These are phyloP conservation scores for Ivindomyrus marchei DNA, from an alignment of 2,113 vertebrate species.

Conservation along the genomic window DNA sequence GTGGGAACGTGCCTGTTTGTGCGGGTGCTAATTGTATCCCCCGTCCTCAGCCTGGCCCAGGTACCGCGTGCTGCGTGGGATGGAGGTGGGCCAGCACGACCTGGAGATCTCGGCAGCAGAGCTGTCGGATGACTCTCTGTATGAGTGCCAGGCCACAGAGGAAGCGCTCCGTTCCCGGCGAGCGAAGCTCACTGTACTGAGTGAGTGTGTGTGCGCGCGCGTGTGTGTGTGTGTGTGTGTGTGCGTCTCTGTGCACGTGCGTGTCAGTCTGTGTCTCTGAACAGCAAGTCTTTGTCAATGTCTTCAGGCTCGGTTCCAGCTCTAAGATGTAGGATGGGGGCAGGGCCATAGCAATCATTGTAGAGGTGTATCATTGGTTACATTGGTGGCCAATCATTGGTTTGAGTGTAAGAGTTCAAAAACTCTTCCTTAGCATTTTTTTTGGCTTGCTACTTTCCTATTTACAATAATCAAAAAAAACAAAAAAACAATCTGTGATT, in stretches of 20 bases:
- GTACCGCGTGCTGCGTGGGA: conserved; percentile 76
- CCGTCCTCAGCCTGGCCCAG: conserved; percentile 77
- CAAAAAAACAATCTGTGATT: not conserved
- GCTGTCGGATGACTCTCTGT: conserved; percentile 82
- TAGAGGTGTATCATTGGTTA: not conserved
- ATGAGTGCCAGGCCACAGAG: conserved; percentile 92
- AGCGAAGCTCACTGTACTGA: conserved; percentile 82
- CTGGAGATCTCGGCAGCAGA: conserved; percentile 82
- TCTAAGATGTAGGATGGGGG: conserved; percentile 1
- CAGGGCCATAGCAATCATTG: not conserved
- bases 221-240: not conserved
- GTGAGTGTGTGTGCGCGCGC: not conserved
- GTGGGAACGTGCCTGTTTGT: conserved; percentile 39
- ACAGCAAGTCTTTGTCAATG: not conserved
- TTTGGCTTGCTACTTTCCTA: not conserved
- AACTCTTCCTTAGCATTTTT: not conserved
- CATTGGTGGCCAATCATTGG: not conserved
- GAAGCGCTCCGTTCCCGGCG: conserved; percentile 82
- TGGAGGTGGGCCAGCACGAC: conserved; percentile 83
- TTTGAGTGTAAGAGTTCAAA: not conserved
- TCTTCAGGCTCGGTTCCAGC: not conserved
- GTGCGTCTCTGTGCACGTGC: not conserved
- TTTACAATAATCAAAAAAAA: not conserved
- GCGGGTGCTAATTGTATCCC: conserved; percentile 14
- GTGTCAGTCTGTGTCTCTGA: conserved; percentile 29